Conservation (phyloP, 2,113 vertebrate genomes). For the Catharus bicknelli region DNA sequence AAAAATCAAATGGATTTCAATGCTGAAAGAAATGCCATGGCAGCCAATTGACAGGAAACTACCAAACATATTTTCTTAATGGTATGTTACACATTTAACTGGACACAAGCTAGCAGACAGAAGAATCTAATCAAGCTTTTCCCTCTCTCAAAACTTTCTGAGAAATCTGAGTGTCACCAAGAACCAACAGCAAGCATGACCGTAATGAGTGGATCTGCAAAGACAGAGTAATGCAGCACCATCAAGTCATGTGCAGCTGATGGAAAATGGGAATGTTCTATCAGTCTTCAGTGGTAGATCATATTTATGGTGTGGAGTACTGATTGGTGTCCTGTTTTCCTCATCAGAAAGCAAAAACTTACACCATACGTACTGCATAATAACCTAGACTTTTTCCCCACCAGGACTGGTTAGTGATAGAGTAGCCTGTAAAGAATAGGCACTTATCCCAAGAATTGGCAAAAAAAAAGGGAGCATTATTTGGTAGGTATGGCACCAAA, state of each 20-base stretch:
- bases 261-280: background rate
- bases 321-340: background rate
- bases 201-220: background rate
- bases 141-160: background rate
- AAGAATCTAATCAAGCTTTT: background rate
- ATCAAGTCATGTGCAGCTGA: background rate
- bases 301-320: background rate
- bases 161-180: background rate
- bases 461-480: constrained; percentile 38
- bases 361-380: background rate
- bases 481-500: constrained; percentile 55
- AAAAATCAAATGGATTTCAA: background rate
- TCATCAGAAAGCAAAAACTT: background rate
- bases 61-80: background rate
- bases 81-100: background rate
- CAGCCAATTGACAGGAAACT: background rate
- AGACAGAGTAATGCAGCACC: background rate
- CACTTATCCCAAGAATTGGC: constrained; percentile 75
- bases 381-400: background rate
- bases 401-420: constrained; percentile 9
- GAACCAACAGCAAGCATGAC: background rate
- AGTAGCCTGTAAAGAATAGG: constrained; percentile 72
- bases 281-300: background rate
- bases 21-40: background rate
- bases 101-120: background rate